These are phyloP conservation scores for Pantherophis vulpinus DNA, from an alignment of 2,797 vertebrate species.

Conservation along the genomic window DNA sequence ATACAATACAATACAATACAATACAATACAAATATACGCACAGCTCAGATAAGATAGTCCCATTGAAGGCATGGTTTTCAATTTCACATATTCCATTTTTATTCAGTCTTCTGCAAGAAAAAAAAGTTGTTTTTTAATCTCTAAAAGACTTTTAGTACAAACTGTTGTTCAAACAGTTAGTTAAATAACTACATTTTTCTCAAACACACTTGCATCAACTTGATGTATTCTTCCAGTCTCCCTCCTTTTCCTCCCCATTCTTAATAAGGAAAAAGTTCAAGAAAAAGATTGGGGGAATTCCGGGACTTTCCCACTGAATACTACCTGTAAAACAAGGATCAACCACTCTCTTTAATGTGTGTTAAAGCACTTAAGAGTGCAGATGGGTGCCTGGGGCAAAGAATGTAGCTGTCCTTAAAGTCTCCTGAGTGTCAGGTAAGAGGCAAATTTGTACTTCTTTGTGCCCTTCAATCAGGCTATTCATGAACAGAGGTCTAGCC, in stretches of 20 bases:
- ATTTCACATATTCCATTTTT: slow-evolving; percentile 79
- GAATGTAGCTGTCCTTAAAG: neutral
- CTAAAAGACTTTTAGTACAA: neutral
- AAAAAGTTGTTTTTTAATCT: slow-evolving; percentile 19
- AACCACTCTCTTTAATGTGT: neutral
- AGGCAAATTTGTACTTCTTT: neutral
- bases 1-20: neutral
- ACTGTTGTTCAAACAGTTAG: neutral
- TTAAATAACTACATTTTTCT: neutral
- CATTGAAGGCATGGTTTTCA: slow-evolving; percentile 77
- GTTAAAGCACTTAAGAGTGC: neutral
- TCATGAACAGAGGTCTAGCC: neutral
- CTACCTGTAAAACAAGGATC: neutral
- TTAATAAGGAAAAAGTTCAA: neutral
- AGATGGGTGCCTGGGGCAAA: neutral
- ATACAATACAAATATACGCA: slow-evolving; percentile 60
- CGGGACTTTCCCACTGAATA: neutral
- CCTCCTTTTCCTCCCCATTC: neutral
- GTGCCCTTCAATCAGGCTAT: neutral
- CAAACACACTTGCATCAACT: neutral
- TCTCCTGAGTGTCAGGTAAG: neutral
- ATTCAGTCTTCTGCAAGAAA: slow-evolving; percentile 74
- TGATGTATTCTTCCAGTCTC: neutral
- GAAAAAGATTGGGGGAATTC: neutral
- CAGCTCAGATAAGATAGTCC: slow-evolving; percentile 77